Base-by-base conservation (phyloP, 2,113 vertebrate species). In the Lonchura striata region DNA sequence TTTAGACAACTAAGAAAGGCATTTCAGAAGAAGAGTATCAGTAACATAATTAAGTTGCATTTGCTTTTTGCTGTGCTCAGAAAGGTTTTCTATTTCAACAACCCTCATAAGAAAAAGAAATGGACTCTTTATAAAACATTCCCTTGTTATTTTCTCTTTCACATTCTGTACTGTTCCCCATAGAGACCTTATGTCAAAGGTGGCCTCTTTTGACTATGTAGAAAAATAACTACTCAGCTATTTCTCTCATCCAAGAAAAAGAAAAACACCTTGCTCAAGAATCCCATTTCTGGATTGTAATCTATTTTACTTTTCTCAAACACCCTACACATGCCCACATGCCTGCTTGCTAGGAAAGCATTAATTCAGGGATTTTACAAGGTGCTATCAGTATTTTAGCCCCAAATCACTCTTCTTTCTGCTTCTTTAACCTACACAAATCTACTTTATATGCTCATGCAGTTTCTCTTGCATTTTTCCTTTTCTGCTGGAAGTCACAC, bases 181-280 rank as follows among this genome's bases (percentile, higher is more conserved):
- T 35, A 82, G 75, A 94, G 78, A 69, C 64, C 50, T 82, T 31
- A 39, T 47, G 79, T 81, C 78, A 90, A 80, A 95, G 79, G 57
- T 54, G 87, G 59, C 85, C 64, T 63, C 88, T 90, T 68, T 11
- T 74, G 90, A 85, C 75, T 94, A 42, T 14, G 23, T 1, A 59
- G 56, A 22, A 80, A 95, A 94, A 63, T 76, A 47, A 72, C 44
- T 63, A 53, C 54, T 94, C 93, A 88, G 87, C 90, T 82, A 19
- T 85, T 95, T 92, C 70, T 92, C 35, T 63, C 63, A 90, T 53
- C 74, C 86, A 94, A 94, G 78, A 90, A 87, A 87, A 95, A 91
- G 65, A 84, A 92, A 84, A 85, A 53, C 59, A 93, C 90, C 88
- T 92, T 94, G 54, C 56, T 82, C 75, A 82, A 82, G 81, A 95